A percentile compares a stretch with the other conserved stretches of the same genome.
phyloP scores from a whole-genome alignment of 2,888 invertebrate genomes.

The Chrysolina americana region DNA sequence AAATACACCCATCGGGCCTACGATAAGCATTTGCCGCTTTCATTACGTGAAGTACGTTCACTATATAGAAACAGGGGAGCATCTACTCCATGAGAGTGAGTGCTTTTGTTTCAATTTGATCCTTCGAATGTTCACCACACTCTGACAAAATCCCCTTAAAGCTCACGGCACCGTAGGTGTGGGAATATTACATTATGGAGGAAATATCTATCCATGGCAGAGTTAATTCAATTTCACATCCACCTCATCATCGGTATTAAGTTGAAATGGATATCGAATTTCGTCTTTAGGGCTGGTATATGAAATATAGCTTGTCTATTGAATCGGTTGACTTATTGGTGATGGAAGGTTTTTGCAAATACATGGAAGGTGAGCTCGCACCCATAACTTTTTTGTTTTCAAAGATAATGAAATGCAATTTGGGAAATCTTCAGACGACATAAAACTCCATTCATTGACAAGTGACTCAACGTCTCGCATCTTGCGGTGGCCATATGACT shows the following conservation, averaged over 20 bases:
- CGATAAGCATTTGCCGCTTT: not conserved
- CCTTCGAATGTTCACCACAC: not conserved
- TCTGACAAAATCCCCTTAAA: not conserved
- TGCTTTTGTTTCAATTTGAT: slow-evolving; percentile 13
- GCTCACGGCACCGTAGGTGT: not conserved
- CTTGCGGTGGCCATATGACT: no score
- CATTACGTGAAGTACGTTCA: not conserved
- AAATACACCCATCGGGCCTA: not conserved
- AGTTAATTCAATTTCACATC: not conserved
- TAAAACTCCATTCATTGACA: no score
- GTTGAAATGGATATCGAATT: not conserved
- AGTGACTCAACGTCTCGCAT: no score
- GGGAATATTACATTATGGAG: slow-evolving; percentile 10
- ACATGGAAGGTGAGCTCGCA: no score
- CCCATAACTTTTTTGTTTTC: no score
- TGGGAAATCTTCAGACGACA: no score
- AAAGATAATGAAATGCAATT: no score
- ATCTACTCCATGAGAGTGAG: slow-evolving; percentile 1
- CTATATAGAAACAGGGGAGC: not conserved
- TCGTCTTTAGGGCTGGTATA: no score
- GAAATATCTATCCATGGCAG: not conserved
- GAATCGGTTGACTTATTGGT: no score
- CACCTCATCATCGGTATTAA: not conserved
- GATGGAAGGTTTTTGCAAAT: no score
- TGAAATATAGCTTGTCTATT: no score